Conservation (phyloP, 1,140 invertebrate genomes). For the Alviniconcha marisindica region DNA sequence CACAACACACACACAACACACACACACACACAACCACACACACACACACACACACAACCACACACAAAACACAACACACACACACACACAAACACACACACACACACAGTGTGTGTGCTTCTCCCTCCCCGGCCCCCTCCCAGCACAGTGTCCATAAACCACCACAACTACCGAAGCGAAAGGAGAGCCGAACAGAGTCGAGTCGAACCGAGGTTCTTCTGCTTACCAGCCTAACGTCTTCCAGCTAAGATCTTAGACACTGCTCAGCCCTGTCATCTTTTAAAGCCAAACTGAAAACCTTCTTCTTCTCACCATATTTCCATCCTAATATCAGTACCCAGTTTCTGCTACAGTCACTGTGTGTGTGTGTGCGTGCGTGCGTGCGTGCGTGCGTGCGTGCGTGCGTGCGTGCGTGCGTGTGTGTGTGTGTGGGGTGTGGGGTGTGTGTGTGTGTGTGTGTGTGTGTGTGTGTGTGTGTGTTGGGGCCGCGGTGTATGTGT, state of each 20-base stretch:
- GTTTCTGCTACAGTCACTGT: not conserved
- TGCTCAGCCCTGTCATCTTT: not conserved
- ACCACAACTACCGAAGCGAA: too few relatives aligned
- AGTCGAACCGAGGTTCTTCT: not conserved
- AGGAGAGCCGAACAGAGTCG: not conserved
- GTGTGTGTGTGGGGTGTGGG: not conserved
- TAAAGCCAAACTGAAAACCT: not conserved
- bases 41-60: too few relatives aligned
- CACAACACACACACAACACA: too few relatives aligned
- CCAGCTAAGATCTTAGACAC: not conserved
- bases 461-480: not conserved
- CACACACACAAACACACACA: too few relatives aligned
- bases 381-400: constrained; percentile 20
- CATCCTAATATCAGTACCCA: not conserved
- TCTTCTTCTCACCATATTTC: not conserved
- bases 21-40: too few relatives aligned
- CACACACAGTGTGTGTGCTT: too few relatives aligned
- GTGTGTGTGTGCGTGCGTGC: constrained; percentile 31
- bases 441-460: constrained; percentile 11
- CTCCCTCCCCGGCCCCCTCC: too few relatives aligned
- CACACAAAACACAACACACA: too few relatives aligned
- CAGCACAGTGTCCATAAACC: too few relatives aligned
- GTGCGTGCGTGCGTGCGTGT: not conserved
- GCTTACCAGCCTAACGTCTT: not conserved
- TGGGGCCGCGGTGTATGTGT: constrained; percentile 32